These are phyloP conservation scores for Nomada ruficornis DNA, from an alignment of 2,888 invertebrate genomes.

Conservation along the genomic window DNA sequence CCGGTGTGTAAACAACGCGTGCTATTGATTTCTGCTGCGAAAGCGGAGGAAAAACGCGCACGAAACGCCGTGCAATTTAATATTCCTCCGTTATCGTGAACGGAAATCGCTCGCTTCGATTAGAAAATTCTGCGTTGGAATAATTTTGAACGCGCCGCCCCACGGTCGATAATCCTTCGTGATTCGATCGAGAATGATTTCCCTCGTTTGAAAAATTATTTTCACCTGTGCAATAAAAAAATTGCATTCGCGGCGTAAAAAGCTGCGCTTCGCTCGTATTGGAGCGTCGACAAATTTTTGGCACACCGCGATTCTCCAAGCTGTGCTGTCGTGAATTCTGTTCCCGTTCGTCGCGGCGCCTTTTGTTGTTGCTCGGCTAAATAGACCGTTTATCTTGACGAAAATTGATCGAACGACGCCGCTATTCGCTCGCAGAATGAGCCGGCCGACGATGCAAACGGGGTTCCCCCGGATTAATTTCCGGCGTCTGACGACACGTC, in stretches of 20 bases:
- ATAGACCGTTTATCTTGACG: conserved; percentile 40
- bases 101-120: not conserved
- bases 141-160: too few relatives aligned
- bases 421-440: conserved; percentile 30
- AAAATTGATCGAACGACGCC: conserved; percentile 39
- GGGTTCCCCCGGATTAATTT: conserved; percentile 44
- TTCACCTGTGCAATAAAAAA: too few relatives aligned
- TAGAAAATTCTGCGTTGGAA: too few relatives aligned
- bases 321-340: not conserved
- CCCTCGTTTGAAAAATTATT: too few relatives aligned
- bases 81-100: not conserved
- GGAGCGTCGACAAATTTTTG: not conserved
- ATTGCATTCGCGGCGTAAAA: not conserved
- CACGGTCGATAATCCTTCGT: too few relatives aligned
- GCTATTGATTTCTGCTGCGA: conserved; percentile 23
- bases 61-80: conserved; percentile 15
- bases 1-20: conserved; percentile 13
- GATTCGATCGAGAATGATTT: too few relatives aligned
- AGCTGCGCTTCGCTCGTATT: not conserved
- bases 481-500: conserved; percentile 50
- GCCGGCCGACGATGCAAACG: conserved; percentile 29
- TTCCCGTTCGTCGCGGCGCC: not conserved
- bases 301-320: not conserved
- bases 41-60: not conserved
- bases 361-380: conserved; percentile 29